Base-by-base conservation (phyloP, 2,113 vertebrate species). In the Muntiacus muntjak region DNA sequence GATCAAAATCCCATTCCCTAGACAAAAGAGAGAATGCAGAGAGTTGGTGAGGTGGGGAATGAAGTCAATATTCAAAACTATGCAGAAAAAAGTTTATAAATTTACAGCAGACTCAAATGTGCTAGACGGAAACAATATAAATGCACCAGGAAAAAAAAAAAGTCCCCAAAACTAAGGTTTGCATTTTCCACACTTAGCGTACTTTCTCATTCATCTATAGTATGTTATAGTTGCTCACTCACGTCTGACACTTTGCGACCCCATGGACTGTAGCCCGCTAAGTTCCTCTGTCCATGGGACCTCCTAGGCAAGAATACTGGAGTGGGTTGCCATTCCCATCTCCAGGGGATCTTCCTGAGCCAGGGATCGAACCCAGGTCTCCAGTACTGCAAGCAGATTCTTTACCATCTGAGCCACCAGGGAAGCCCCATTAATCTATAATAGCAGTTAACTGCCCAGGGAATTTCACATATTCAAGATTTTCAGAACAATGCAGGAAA, bases 1-100 rank as follows among this genome's bases (percentile, higher is more conserved):
- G 98, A 97, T 99, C 99, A 71, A 99, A 99, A 58, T 99, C 99
- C 99, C 99, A 99, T 90, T 99, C 99, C 98, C 99, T 99, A 97
- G 67, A 93, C 79, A 88, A 83, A 52, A 88, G 89, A 96, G 33
- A 95, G n/a, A 84, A n/a, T 15, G 52, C 0, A 21, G 21, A 28
- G 17, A 43, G 47, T 67, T 79, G 36, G 17, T n/a, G 33, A 71
- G 6, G 30, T 3, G 11, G 28, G 47, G 92, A 19, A 71, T 19
- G 25, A 7, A 57, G 43, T 60, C 60, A 87, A 19, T 7, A 55
- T 93, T 88, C 7, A 40, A 92, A 95, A 85, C 26, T 92, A 94
- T 62, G 55, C 5, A 84, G 14, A 89, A 74, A 9, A 57, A 71
- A 64, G 50, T 13, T 52, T 50, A 33, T 15, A 36, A 74, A 82